A percentile compares a stretch with the other conserved stretches of the same genome.
These are phyloP conservation scores for Myocastor coypus DNA, from an alignment of 2,113 vertebrate species.

Conservation along the genomic window DNA sequence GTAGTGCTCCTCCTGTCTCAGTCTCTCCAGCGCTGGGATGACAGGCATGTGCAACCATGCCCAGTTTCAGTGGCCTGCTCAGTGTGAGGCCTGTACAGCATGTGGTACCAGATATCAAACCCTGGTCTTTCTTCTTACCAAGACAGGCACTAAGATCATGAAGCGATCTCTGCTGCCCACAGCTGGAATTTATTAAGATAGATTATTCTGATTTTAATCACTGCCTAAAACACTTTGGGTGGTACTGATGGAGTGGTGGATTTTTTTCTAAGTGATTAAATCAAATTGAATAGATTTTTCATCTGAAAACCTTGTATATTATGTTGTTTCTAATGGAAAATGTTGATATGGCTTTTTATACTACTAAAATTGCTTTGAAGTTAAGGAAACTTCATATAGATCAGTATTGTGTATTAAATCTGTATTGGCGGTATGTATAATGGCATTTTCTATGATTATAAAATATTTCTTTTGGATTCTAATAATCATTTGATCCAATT, in stretches of 20 bases:
- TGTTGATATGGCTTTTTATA: conserved; percentile 85
- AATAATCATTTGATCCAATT: conserved; percentile 80
- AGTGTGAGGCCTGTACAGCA: too few relatives aligned
- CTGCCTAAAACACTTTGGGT: conserved; percentile 75
- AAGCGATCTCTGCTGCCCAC: too few relatives aligned
- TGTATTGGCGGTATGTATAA: conserved; percentile 81
- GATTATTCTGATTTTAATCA: too few relatives aligned
- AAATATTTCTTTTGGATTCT: conserved; percentile 78
- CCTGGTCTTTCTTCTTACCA: too few relatives aligned
- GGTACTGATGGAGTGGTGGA: conserved; percentile 70
- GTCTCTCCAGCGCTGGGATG: too few relatives aligned
- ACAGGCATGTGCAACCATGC: too few relatives aligned
- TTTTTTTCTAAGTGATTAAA: conserved; percentile 77
- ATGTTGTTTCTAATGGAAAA: conserved; percentile 83
- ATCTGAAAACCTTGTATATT: conserved; percentile 85
- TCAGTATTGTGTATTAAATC: too few relatives aligned
- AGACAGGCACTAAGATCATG: too few relatives aligned
- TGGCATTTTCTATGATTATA: conserved; percentile 78
- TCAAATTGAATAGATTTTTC: conserved; percentile 81
- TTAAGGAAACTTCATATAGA: conserved; percentile 84
- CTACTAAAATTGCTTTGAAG: conserved; percentile 84
- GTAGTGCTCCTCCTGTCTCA: too few relatives aligned
- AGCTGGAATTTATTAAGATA: too few relatives aligned
- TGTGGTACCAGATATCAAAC: too few relatives aligned
- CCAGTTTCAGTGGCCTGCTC: too few relatives aligned